phyloP scores from a whole-genome alignment of 2,888 invertebrate genomes.

The Nephrotoma appendiculata region DNA sequence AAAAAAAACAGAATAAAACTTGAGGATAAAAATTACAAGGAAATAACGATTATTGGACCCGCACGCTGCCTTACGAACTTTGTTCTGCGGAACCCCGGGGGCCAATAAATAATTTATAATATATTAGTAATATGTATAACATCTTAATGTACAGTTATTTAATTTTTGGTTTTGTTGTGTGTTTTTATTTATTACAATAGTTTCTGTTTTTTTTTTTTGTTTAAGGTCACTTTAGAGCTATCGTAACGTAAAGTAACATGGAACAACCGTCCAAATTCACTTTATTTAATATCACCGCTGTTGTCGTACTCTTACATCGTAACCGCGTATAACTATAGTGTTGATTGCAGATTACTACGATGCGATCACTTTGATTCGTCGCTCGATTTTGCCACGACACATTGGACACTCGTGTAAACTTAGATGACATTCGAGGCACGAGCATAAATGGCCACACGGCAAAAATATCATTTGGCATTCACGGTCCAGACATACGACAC shows the following conservation, averaged over 20 bases:
- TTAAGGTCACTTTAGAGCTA: not conserved
- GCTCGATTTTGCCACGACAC: constrained; percentile 56
- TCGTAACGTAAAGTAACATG: not conserved
- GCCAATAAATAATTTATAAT: not conserved
- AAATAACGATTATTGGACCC: not conserved
- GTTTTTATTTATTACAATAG: not conserved
- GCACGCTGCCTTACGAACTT: not conserved
- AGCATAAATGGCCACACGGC: constrained; percentile 79
- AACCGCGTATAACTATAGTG: not conserved
- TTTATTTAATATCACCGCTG: not conserved
- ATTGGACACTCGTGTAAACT: constrained; percentile 54
- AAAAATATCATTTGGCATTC: constrained; percentile 66
- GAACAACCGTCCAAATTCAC: not conserved
- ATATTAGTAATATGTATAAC: not conserved
- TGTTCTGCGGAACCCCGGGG: not conserved
- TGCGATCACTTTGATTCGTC: constrained; percentile 46
- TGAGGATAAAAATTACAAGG: not conserved
- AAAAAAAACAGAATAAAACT: not conserved
- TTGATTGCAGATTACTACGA: not conserved
- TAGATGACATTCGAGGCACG: constrained; percentile 54
- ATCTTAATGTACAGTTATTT: not conserved
- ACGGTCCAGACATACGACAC: constrained; percentile 71
- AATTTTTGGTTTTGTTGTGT: not conserved
- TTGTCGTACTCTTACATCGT: not conserved
- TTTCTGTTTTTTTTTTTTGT: not conserved